A percentile compares a stretch with the other conserved stretches of the same genome.
Conservation (phyloP, 2,888 invertebrate species). For the Carcina quercana region DNA sequence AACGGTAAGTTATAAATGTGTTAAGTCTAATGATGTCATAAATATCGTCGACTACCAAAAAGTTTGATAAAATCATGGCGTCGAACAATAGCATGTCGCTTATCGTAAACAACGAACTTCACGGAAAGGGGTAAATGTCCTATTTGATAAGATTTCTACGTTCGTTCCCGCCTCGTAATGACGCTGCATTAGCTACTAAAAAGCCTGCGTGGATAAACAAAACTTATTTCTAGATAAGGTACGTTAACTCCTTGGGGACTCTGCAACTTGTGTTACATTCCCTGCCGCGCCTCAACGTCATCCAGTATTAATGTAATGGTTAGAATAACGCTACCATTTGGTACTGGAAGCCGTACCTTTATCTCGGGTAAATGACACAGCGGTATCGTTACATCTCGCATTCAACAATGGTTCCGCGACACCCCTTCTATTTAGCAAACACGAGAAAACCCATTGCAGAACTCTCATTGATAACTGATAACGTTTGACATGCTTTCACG, state of each 20-base stretch:
- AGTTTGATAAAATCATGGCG: constrained; percentile 18
- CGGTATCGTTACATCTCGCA: constrained; percentile 48
- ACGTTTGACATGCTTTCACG: constrained; percentile 20
- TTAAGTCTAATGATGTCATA: too few relatives aligned
- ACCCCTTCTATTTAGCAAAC: constrained; percentile 38
- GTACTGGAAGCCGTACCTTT: constrained; percentile 39
- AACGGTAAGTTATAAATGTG: too few relatives aligned
- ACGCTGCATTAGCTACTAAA: constrained; percentile 1
- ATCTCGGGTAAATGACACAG: constrained; percentile 46
- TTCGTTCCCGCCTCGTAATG: constrained; percentile 14
- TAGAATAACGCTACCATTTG: constrained; percentile 23
- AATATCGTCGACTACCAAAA: too few relatives aligned
- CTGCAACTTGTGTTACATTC: constrained; percentile 7
- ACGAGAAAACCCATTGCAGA: constrained; percentile 30
- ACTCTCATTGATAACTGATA: constrained; percentile 21
- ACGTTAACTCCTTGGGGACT: constrained; percentile 2
- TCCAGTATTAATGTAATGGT: constrained; percentile 21
- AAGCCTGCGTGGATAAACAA: constrained; percentile 1
- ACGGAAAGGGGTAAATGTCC: constrained; percentile 24
- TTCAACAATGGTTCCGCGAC: constrained; percentile 40
- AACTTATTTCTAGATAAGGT: constrained; percentile 9
- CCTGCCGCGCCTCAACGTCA: constrained; percentile 17
- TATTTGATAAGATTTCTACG: constrained; percentile 22
- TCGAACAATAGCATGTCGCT: constrained; percentile 18
- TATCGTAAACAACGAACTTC: constrained; percentile 21